Evolutionary conservation across 2,113 vertebrate species (phyloP), one percentile per base, ranked within the genome.

Genomic region (Etia nguti): DNA sequence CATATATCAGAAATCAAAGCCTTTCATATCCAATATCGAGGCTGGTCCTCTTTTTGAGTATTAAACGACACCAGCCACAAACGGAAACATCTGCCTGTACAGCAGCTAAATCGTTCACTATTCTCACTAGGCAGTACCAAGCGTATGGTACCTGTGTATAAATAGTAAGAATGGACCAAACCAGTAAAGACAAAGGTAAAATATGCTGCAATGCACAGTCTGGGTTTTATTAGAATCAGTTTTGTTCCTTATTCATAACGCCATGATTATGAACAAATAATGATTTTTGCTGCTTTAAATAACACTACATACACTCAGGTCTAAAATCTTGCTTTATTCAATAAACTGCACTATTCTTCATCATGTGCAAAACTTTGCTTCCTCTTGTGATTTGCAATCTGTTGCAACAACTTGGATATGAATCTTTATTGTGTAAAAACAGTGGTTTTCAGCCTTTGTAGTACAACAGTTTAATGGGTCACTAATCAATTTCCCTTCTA

Each of bases 401-500:
- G 46, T 11, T 16, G 46, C 46, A 48, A 20, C 48, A 50, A 31
- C 41, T 20, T 29, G 5, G 6, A 77, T 5, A 5, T 29, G 43
- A 77, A 10, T 77, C 26, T 26, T 10, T 18, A 41, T 16, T 83
- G 10, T 34, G 16, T 59, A 6, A 84, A 82, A 82, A 60, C 62
- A 81, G 57, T 7, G 8, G 4, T 54, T 84, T 57, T 55, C 26
- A 31, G 55, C 24, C 12, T 43, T 79, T 82, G 50, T 68, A 90
- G 86, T 60, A 79, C 20, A 87, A 65, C 34, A 10, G 56, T 83
- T 85, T 85, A 81, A 60, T 65, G 31, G 77, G 83, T 91, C 86
- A 88, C 81, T 60, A 60, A 84, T 81, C 62, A 8, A 59, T 79
- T 60, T 26, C 22, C 34, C 56, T 54, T 8, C 11, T 13, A 12